A percentile compares a stretch with the other conserved stretches of the same genome.
Evolutionary conservation across 2,888 invertebrate genomes (phyloP).

Genomic region (Lottia scabra): DNA sequence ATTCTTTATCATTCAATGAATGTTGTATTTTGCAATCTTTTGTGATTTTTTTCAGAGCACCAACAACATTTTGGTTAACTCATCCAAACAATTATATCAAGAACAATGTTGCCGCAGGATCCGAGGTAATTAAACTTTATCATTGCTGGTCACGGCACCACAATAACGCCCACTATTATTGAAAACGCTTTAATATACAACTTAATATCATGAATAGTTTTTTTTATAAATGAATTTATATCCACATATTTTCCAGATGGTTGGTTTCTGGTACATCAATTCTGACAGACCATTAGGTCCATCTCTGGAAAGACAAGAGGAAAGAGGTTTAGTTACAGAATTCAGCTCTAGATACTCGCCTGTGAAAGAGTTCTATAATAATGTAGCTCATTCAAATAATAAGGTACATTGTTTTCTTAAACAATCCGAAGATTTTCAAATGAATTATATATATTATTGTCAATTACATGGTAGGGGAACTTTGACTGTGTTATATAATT

Average conservation of each 20-base stretch:
- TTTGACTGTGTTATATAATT: no score
- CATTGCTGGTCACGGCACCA: not conserved
- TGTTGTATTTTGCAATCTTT: no score
- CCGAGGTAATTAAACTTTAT: constrained; percentile 20
- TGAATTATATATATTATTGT: no score
- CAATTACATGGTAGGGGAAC: no score
- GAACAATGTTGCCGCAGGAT: constrained; percentile 28
- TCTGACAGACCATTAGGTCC: not conserved
- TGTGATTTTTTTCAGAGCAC: constrained; percentile 11
- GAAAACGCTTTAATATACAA: no score
- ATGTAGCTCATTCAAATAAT: constrained; percentile 7
- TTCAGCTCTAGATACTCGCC: not conserved
- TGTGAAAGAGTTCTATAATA: not conserved
- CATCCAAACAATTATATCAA: constrained; percentile 29
- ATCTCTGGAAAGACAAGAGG: not conserved
- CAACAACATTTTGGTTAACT: constrained; percentile 30
- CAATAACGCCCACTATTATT: no score
- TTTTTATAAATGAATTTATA: no score
- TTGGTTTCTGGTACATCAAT: not conserved
- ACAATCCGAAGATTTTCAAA: no score
- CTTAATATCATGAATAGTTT: no score
- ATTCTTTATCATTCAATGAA: no score
- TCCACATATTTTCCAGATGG: not conserved
- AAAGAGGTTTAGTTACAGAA: constrained; percentile 6
- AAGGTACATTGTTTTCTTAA: no score